phyloP scores from a whole-genome alignment of 1,140 invertebrate genomes.

The Polyergus mexicanus region DNA sequence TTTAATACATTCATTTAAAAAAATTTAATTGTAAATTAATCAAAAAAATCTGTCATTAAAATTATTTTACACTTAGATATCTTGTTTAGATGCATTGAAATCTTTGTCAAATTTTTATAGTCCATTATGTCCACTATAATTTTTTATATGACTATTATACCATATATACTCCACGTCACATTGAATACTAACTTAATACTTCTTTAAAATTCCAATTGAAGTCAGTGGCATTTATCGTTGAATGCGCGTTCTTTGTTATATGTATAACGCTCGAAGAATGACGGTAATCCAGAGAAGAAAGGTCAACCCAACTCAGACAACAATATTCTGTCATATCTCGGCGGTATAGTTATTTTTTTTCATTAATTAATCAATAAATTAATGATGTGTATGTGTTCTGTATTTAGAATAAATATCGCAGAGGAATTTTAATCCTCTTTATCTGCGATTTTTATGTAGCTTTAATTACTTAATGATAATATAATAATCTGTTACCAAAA shows the following conservation, averaged over 20 bases:
- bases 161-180: background rate
- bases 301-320: background rate
- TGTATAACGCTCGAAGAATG: background rate
- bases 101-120: background rate
- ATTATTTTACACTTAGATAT: background rate
- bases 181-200: background rate
- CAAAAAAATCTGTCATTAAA: background rate
- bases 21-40: background rate
- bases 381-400: background rate
- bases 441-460: background rate
- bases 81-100: background rate
- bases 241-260: background rate
- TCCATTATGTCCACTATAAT: background rate
- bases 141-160: background rate
- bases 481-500: constrained; percentile 2
- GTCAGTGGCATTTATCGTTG: constrained; percentile 12
- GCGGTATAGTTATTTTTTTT: background rate
- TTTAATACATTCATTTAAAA: background rate
- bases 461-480: background rate
- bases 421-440: constrained; percentile 15
- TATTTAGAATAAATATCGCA: background rate
- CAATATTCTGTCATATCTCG: background rate
- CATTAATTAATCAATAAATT: background rate
- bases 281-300: background rate
- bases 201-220: constrained; percentile 5